Percentiles rank a stretch among this genome's conserved stretches.
These are phyloP conservation scores for Embiotoca jacksoni DNA, from an alignment of 2,113 vertebrate species.

Conservation along the genomic window DNA sequence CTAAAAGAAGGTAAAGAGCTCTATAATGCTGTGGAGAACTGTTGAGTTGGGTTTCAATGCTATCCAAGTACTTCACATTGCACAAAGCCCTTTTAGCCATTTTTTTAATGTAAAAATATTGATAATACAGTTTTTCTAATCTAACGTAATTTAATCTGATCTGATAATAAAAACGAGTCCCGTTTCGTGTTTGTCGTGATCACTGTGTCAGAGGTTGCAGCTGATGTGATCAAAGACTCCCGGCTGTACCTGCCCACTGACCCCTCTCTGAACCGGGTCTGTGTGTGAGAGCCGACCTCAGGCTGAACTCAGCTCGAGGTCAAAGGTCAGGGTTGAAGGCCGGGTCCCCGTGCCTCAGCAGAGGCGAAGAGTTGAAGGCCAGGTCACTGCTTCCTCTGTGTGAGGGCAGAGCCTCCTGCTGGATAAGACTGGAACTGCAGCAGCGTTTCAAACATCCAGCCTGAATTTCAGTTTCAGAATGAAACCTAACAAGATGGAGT, in stretches of 20 bases:
- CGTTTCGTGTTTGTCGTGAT: not conserved
- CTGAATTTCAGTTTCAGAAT: not conserved
- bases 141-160: slow-evolving; percentile 5
- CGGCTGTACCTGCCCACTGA: slow-evolving; percentile 32
- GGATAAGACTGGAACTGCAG: slow-evolving; percentile 4
- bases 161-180: no score
- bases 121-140: not conserved
- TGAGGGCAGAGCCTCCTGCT: slow-evolving; percentile 16
- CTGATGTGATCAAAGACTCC: slow-evolving; percentile 4
- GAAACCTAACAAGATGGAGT: no score
- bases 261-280: slow-evolving; percentile 58
- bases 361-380: slow-evolving; percentile 52
- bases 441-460: not conserved
- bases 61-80: no score
- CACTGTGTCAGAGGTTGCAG: slow-evolving; percentile 1
- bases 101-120: not conserved
- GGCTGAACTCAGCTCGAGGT: slow-evolving; percentile 57
- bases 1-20: no score
- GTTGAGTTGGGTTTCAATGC: no score
- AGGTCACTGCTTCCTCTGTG: slow-evolving; percentile 22
- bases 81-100: no score
- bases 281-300: slow-evolving; percentile 46
- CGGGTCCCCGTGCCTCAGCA: slow-evolving; percentile 45
- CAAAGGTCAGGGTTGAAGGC: slow-evolving; percentile 77
- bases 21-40: no score